Base-by-base conservation (phyloP, 2,888 invertebrate species). In the Sphaeridia pumilis region DNA sequence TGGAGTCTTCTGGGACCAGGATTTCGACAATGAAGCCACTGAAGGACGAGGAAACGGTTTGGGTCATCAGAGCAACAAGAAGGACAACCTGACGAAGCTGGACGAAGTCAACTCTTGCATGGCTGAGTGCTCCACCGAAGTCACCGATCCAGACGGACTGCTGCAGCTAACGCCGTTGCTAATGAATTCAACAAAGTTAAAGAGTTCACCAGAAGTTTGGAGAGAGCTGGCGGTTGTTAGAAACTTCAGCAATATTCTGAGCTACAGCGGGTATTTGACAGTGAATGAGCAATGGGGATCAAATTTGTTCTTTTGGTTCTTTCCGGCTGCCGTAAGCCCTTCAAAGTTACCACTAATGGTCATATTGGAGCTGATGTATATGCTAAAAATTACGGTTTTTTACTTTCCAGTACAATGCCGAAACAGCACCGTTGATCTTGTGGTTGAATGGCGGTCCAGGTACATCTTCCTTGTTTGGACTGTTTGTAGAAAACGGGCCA, bases 391-490 rank as follows among this genome's bases (percentile, higher is more conserved):
- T n/a, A n/a, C n/a, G n/a, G n/a, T n/a, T n/a, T 45, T 45, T 22
- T 46, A 12, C 25, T 7, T 21, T 28, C 17, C 24, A 59, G 59
- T 56, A 58, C 43, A 58, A 58, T 22, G 52, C 57, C 21, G 59
- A 62, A 47, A 54, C 22, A 12, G 54, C 73, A 68, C 70, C 66
- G 20, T 68, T 64, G 69, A 45, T 77, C 1, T 66, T 78, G 2
- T 78, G 78, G 78, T 69, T 78, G 1, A 77, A 78, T 68, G 78
- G 78, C 1, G 78, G 78, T 0, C 78, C 78, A 0, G 78, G 78
- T 1, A 74, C 71, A 1, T 74, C 74, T 46, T 76, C 76, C 0
- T 65, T 78, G 34, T 76, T 72, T 60, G 78, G 76, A 1, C 66
- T 78, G 22, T 78, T 78, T 64, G 71, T 72, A 1, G 81, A 81